Evolutionary conservation across 1,140 invertebrate species (phyloP), one percentile per base, ranked within the genome.

Genomic region (Ooceraea biroi): DNA sequence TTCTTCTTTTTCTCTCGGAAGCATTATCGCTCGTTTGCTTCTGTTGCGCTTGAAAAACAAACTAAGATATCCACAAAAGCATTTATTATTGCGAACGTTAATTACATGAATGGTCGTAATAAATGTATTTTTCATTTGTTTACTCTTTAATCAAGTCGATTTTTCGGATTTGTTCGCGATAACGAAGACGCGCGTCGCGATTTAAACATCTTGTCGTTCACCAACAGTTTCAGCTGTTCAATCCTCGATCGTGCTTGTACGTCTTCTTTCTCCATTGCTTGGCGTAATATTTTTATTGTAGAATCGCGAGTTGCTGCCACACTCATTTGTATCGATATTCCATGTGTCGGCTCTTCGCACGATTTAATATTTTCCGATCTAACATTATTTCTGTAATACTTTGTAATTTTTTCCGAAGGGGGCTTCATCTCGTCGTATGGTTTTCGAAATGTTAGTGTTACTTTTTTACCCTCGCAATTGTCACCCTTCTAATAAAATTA

Each of bases 371-470:
- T 7, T 1, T 41, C 0, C 12, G 11, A 57, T 72, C 0, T 41
- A 36, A 57, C 14, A 0, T 71, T 30, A 1, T 22, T 5, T 36
- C 3, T 36, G 36, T 36, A 27, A 55, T n/a, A 11, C 0, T 55
- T 11, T 17, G 1, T 14, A 8, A 22, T 17, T 0, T 7, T 17
- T 55, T 36, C 27, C 0, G 50, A 22, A 57, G 14, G 7, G 4
- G 50, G 69, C 5, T 41, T 72, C 30, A 72, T 77, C 19, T 68
- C 61, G 17, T 77, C 36, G 4, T 41, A 68, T 3, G 27, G 14
- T 48, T n/a, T 77, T 50, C 8, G 2, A 7, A 5, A 4, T 52
- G 14, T 25, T 5, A 30, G 10, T 41, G 14, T 72, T 25, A 68
- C 5, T 12, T 0, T 25, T 48, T 52, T 77, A 52, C 1, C 10